Evolutionary conservation across 2,113 vertebrate species (phyloP), one percentile per base, ranked within the genome.

Genomic region (Pungitius pungitius): DNA sequence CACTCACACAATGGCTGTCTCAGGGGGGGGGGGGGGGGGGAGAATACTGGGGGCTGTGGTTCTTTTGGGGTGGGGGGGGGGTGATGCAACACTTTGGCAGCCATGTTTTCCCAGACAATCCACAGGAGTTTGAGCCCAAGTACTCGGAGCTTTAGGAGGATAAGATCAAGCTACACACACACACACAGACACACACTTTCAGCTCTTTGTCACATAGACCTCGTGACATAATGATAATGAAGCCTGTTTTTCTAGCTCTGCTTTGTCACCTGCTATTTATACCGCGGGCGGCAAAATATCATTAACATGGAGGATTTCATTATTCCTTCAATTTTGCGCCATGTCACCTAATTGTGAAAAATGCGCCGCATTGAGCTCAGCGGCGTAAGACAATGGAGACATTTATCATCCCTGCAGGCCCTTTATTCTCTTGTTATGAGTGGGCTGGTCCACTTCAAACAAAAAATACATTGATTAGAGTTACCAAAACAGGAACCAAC

Each of bases 81-180:
- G 72, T 91, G 90, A 91, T 89, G 88, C 88, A 92, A 93, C 73
- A 63, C 77, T 81, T 88, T 89, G 87, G 88, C 85, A 83, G 86
- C 72, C 83, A 78, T 86, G 73, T 87, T 88, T 87, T 90, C 85
- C 87, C 86, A 88, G 78, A 79, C 67, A 84, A 86, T 87, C 77
- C 80, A 69, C 78, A 74, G 77, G 80, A 82, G 74, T 86, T 83
- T 80, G 45, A 84, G 69, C 71, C 71, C 4, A 51, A 81, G 72
- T 67, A 68, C 64, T 75, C 45, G n/a, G n/a, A 71, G 82, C 72
- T 80, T 63, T 59, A 15, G 22, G 71, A 67, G 61, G 67, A 72
- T 81, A 63, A 56, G 73, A 69, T 80, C 69, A 42, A n/a, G 14
- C 80, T 81, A 22, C 80, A 63, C 37, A 35, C 56, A 8, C 77